Conservation (phyloP, 2,797 vertebrate species). For the Gymnothorax reevesii region DNA sequence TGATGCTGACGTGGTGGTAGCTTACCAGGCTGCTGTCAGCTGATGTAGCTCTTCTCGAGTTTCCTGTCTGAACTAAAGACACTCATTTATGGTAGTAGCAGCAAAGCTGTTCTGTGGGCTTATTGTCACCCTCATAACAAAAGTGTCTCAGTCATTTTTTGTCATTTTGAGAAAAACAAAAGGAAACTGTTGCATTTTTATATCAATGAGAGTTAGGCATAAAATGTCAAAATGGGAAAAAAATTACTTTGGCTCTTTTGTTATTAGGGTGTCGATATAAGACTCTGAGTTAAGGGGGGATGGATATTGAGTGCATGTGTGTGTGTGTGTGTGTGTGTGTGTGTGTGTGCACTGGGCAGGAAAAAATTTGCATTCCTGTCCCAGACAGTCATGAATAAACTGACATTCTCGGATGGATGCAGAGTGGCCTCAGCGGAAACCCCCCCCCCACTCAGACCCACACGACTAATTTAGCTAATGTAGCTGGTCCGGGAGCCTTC, state of each 20-base stretch:
- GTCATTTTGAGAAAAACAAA: too few species aligned
- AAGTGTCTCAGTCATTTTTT: too few species aligned
- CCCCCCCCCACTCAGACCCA: not conserved
- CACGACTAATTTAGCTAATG: constrained; percentile 22
- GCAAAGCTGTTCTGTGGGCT: not conserved
- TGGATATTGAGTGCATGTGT: not conserved
- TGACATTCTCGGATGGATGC: not conserved
- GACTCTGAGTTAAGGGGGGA: not conserved
- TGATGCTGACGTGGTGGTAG: too few species aligned
- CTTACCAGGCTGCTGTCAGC: too few species aligned
- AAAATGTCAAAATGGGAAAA: too few species aligned
- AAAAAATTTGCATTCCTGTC: not conserved
- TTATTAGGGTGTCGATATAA: too few species aligned
- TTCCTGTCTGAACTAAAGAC: too few species aligned
- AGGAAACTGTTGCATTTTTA: too few species aligned
- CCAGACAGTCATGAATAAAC: constrained; percentile 11
- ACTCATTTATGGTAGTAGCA: not conserved
- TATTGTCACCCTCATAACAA: too few species aligned
- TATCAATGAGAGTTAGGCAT: too few species aligned
- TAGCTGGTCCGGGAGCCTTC: not conserved
- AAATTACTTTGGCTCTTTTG: too few species aligned
- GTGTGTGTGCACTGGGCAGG: not conserved
- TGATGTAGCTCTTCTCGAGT: too few species aligned
- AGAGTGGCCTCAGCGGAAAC: not conserved
- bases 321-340: constrained; percentile 20